phyloP scores from a whole-genome alignment of 2,888 invertebrate genomes.

The Polia nebulosa region DNA sequence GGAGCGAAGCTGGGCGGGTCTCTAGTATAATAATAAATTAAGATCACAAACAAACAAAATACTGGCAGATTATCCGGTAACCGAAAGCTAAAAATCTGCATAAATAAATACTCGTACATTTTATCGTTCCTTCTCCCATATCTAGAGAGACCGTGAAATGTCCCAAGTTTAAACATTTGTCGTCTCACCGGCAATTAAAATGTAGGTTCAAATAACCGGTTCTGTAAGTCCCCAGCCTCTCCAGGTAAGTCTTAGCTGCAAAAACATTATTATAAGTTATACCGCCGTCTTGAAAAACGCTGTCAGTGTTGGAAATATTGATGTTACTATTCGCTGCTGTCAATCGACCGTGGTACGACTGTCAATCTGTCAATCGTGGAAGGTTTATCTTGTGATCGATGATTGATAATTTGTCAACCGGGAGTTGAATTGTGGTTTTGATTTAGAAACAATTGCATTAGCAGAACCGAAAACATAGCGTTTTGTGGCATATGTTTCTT shows the following conservation, averaged over 20 bases:
- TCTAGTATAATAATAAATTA: no score
- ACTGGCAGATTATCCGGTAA: no score
- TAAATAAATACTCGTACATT: slow-evolving; percentile 11
- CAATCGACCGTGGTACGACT: slow-evolving; percentile 3
- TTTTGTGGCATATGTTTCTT: no score
- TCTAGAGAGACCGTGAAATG: slow-evolving; percentile 34
- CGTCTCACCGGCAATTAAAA: slow-evolving; percentile 53
- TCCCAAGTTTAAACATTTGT: slow-evolving; percentile 30
- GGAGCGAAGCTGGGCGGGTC: no score
- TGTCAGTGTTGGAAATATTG: slow-evolving; percentile 4
- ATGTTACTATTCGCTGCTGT: slow-evolving; percentile 16
- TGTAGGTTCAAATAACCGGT: slow-evolving; percentile 57
- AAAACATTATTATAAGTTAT: slow-evolving; percentile 36
- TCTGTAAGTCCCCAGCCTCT: not conserved
- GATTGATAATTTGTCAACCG: slow-evolving; percentile 14
- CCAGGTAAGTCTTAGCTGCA: slow-evolving; percentile 31
- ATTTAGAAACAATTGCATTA: not conserved
- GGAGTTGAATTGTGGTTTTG: not conserved
- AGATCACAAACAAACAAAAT: no score
- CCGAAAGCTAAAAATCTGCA: not conserved
- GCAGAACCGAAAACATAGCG: not conserved
- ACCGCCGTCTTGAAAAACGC: slow-evolving; percentile 2
- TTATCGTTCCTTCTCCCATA: slow-evolving; percentile 2
- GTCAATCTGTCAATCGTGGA: slow-evolving; percentile 25
- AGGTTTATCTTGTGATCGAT: not conserved